Evolutionary conservation across 2,797 vertebrate genomes (phyloP).

Genomic region (Eutrigla gurnardus): DNA sequence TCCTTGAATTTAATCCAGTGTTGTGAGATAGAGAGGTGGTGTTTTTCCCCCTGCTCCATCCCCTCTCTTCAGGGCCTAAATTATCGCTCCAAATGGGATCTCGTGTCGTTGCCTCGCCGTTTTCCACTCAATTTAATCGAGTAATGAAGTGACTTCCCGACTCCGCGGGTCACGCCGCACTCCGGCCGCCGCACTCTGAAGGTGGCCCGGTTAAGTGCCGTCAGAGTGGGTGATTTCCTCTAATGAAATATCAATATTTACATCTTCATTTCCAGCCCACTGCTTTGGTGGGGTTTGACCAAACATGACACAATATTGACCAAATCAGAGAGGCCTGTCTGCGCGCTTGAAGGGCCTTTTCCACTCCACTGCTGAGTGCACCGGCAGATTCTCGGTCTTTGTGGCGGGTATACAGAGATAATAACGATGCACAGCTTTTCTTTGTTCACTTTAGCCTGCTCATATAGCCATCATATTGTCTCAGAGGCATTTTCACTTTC

Average conservation of each 20-base stretch:
- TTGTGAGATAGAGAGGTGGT: slow-evolving; percentile 84
- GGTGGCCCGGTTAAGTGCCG: slow-evolving; percentile 83
- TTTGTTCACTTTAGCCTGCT: slow-evolving; percentile 54
- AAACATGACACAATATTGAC: slow-evolving; percentile 88
- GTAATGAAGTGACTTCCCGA: slow-evolving; percentile 89
- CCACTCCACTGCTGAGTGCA: slow-evolving; percentile 75
- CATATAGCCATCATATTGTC: not conserved
- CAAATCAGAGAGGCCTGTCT: slow-evolving; percentile 79
- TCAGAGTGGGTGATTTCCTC: slow-evolving; percentile 84
- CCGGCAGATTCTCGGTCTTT: slow-evolving; percentile 49
- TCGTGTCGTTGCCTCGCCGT: slow-evolving; percentile 84
- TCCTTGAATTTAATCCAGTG: slow-evolving; percentile 85
- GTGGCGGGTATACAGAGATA: slow-evolving; percentile 37
- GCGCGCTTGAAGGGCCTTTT: slow-evolving; percentile 72
- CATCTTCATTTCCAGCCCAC: slow-evolving; percentile 87
- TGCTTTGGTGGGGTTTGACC: slow-evolving; percentile 82
- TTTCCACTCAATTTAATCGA: slow-evolving; percentile 90
- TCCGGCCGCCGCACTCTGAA: slow-evolving; percentile 79
- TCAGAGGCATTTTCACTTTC: slow-evolving; percentile 43
- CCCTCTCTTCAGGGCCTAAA: slow-evolving; percentile 83
- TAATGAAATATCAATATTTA: slow-evolving; percentile 91
- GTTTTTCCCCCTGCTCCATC: slow-evolving; percentile 75
- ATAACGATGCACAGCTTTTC: slow-evolving; percentile 58
- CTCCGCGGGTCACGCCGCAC: slow-evolving; percentile 81
- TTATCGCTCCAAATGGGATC: slow-evolving; percentile 88